Conservation (phyloP, 1,140 invertebrate species). For the Drosophila sechellia region DNA sequence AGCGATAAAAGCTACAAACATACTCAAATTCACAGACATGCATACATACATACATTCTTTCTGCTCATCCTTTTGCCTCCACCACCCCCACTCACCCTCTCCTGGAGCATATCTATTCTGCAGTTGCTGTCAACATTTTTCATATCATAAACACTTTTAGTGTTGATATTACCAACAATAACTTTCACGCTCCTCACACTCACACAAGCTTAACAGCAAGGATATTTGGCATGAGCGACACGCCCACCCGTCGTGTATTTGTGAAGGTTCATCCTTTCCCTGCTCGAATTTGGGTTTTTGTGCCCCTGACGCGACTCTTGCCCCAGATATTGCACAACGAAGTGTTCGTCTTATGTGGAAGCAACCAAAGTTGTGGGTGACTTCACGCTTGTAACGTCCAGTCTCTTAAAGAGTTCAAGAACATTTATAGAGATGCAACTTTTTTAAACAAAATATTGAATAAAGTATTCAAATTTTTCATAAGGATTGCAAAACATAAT, state of each 20-base stretch:
- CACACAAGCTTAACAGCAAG: conserved; percentile 6
- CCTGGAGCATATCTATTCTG: conserved; percentile 66
- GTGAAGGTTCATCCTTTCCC: conserved; percentile 39
- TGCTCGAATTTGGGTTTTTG: conserved; percentile 34
- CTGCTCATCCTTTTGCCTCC: conserved; percentile 17
- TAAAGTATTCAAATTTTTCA: too few species aligned
- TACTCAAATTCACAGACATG: conserved; percentile 52
- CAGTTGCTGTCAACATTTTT: conserved; percentile 83
- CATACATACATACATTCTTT: conserved; percentile 27
- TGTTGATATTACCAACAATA: conserved; percentile 83
- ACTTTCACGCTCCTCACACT: conserved; percentile 56
- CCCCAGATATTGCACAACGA: conserved; percentile 16
- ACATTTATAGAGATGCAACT: too few species aligned
- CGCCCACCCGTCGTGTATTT: conserved; percentile 51
- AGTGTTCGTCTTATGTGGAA: conserved; percentile 22
- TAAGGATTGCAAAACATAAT: too few species aligned
- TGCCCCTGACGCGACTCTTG: conserved; percentile 36
- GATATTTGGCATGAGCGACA: conserved; percentile 40
- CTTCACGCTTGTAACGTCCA: conserved; percentile 3
- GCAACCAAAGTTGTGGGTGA: conserved; percentile 7
- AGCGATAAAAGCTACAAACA: conserved; percentile 79
- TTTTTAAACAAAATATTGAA: too few species aligned
- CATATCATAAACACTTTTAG: conserved; percentile 83
- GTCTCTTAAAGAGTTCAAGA: conserved; percentile 13
- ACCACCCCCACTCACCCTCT: conserved; percentile 17